Evolutionary conservation across 2,797 vertebrate species (phyloP), one percentile per base, ranked within the genome.

Genomic region (Schizothorax lantsangensis): DNA sequence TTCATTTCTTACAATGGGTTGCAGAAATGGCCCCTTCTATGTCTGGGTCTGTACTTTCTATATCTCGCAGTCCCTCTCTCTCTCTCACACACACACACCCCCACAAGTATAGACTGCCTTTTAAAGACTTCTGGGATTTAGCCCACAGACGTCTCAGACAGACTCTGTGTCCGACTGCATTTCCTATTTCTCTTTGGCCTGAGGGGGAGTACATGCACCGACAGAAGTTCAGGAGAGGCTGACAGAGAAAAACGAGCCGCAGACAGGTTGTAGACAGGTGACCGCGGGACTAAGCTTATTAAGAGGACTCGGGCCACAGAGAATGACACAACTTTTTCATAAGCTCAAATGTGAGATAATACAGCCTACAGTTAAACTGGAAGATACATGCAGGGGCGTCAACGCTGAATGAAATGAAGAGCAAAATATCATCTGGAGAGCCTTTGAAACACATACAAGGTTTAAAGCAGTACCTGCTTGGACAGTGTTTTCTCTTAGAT

Each of bases 161-260:
- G 84, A 86, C 81, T 89, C 54, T 23, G 81, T 87, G 85, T 84
- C 79, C 86, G 87, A 69, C 84, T 83, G 82, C 45, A 77, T 87
- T 88, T 91, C 87, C 82, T 69, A 81, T 86, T 90, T 88, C 86
- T 77, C 68, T 77, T 11, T 87, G 45, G 84, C 82, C 90, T 85
- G 49, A 85, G 89, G 87, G 86, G 45, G 69, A 40, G 89, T 62
- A 87, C 84, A 73, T 68, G 89, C 85, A 83, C 43, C 88, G 87
- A 91, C 88, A 86, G 86, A 81, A 87, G 88, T 79, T 88, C 84
- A 87, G 88, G 59, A 90, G 88, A 90, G 81, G 78, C 85, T 89
- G 86, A 91, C 89, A 89, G 82, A 81, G 72, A n/a, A 54, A 87
- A 88, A 88, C 87, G 43, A 81, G 85, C 68, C 72, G 17, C 45